A percentile compares a stretch with the other conserved stretches of the same genome.
Evolutionary conservation across 2,113 vertebrate genomes (phyloP).

Genomic region (Sander vitreus): DNA sequence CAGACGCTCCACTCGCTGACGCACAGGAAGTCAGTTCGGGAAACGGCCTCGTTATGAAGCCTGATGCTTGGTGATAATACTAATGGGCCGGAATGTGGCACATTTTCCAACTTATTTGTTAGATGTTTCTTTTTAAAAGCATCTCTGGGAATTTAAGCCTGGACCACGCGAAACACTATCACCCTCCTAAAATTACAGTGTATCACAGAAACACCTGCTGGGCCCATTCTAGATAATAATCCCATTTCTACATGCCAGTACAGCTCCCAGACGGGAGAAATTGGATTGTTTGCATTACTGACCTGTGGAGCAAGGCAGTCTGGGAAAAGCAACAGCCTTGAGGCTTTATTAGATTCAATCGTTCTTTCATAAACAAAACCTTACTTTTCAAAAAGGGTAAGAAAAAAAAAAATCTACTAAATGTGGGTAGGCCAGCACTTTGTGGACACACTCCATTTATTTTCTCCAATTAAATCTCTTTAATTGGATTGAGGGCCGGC

Average conservation of each 20-base stretch:
- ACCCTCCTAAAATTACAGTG: constrained; percentile 57
- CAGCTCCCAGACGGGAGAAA: constrained; percentile 67
- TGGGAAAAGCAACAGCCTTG: constrained; percentile 67
- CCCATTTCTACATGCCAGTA: constrained; percentile 71
- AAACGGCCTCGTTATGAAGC: constrained; percentile 3
- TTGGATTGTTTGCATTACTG: constrained; percentile 81
- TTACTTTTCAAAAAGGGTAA: constrained; percentile 64
- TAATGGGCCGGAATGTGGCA: constrained; percentile 44
- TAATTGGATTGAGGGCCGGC: constrained; percentile 84
- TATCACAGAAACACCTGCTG: constrained; percentile 71
- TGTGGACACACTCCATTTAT: constrained; percentile 82
- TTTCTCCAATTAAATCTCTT: constrained; percentile 84
- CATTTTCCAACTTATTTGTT: constrained; percentile 46
- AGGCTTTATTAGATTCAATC: constrained; percentile 78
- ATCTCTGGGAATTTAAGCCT: constrained; percentile 58
- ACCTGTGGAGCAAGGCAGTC: constrained; percentile 75
- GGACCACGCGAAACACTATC: constrained; percentile 33
- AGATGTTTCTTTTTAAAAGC: constrained; percentile 60
- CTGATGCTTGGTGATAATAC: constrained; percentile 28
- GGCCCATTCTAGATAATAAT: constrained; percentile 77
- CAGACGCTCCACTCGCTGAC: neutral
- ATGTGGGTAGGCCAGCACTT: constrained; percentile 71
- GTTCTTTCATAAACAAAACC: constrained; percentile 81
- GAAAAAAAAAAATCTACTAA: constrained; percentile 57
- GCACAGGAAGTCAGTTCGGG: constrained; percentile 7